Evolutionary conservation across 1,140 invertebrate genomes (phyloP).

Genomic region (Apis dorsata): DNA sequence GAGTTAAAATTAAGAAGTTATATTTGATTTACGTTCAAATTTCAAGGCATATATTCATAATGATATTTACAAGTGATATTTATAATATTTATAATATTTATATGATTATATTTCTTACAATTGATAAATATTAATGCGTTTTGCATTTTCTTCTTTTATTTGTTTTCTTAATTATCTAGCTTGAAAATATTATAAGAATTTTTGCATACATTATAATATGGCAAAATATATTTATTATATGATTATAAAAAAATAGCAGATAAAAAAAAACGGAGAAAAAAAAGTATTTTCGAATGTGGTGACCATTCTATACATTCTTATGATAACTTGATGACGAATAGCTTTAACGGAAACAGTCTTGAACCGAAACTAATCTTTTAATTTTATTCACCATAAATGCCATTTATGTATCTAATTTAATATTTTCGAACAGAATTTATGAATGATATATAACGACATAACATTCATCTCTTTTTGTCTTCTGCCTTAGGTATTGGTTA

Average conservation of each 20-base stretch:
- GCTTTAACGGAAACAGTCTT: conserved; percentile 62
- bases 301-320: not conserved
- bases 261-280: not conserved
- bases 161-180: not conserved
- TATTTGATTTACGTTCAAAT: conserved; percentile 27
- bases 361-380: conserved; percentile 64
- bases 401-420: conserved; percentile 70
- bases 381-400: conserved; percentile 67
- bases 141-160: not conserved
- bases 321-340: conserved; percentile 58
- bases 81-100: too few species aligned
- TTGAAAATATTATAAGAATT: not conserved
- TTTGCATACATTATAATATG: not conserved
- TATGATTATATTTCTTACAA: too few species aligned
- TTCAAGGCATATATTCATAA: not conserved
- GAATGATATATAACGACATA: conserved; percentile 63
- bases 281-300: conserved; percentile 10
- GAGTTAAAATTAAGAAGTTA: conserved; percentile 58
- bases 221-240: not conserved
- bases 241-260: too few species aligned
- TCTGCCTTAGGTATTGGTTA: conserved; percentile 20
- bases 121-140: not conserved
- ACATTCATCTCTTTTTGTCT: conserved; percentile 26
- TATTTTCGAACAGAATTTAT: conserved; percentile 62
- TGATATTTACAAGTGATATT: too few species aligned